These are phyloP conservation scores for Platichthys stellatus DNA, from an alignment of 2,113 vertebrate genomes.

Conservation along the genomic window DNA sequence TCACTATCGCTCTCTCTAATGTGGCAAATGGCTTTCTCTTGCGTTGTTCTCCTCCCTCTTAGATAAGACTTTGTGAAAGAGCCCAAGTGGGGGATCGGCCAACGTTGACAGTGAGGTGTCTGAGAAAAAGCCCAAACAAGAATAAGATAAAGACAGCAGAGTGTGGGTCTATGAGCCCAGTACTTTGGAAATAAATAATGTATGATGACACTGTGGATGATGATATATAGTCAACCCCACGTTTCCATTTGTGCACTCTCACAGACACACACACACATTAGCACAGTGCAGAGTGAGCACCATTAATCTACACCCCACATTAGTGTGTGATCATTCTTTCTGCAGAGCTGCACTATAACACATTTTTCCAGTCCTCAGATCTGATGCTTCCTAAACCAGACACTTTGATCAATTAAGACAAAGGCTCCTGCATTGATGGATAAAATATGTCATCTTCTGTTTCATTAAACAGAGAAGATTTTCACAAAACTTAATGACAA, in stretches of 20 bases:
- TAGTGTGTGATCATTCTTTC: slow-evolving; percentile 43
- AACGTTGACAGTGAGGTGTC: slow-evolving; percentile 20
- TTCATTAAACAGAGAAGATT: not conserved
- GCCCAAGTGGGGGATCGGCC: not conserved
- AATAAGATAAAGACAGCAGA: slow-evolving; percentile 30
- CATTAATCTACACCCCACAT: slow-evolving; percentile 58
- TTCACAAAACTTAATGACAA: no score
- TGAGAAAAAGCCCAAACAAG: slow-evolving; percentile 19
- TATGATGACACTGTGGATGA: slow-evolving; percentile 19
- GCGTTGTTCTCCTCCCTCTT: slow-evolving; percentile 15
- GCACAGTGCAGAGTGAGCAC: slow-evolving; percentile 27
- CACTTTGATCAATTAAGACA: slow-evolving; percentile 12
- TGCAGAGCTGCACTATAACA: slow-evolving; percentile 18
- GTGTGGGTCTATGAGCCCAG: slow-evolving; percentile 11
- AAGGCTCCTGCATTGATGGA: slow-evolving; percentile 1
- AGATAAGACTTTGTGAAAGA: slow-evolving; percentile 33
- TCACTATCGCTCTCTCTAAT: slow-evolving; percentile 37
- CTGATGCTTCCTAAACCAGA: slow-evolving; percentile 37
- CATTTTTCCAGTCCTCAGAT: slow-evolving; percentile 40
- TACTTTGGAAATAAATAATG: slow-evolving; percentile 29
- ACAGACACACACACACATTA: slow-evolving; percentile 22
- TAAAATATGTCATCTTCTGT: not conserved
- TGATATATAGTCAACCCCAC: slow-evolving; percentile 7
- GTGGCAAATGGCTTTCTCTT: slow-evolving; percentile 27
- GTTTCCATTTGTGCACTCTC: not conserved